Evolutionary conservation across 37 sponge, comb jelly and placozoan genomes (phyloP).

Genomic region (Aplysina aerophoba): DNA sequence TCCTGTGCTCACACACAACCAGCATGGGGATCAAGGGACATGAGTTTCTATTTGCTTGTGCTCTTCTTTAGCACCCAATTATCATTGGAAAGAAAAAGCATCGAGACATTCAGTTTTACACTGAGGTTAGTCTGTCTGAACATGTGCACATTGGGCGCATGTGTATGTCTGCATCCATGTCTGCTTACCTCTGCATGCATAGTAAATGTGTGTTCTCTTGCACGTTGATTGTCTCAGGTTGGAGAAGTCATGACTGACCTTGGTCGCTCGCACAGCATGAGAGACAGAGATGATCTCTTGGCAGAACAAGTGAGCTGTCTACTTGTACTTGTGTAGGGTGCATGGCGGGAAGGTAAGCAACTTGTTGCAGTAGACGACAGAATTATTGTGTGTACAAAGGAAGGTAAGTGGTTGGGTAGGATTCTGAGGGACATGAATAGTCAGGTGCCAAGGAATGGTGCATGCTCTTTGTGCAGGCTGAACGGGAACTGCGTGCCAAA

Average conservation of each 20-base stretch:
- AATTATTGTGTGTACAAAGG: too few relatives aligned
- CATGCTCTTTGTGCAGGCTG: constrained; percentile 51
- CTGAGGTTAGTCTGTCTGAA: constrained; percentile 59
- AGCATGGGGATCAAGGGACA: background rate
- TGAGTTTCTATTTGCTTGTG: background rate
- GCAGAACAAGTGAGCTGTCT: constrained; percentile 83
- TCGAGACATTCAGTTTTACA: constrained; percentile 93
- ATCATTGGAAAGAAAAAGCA: constrained; percentile 98
- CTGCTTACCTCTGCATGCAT: background rate
- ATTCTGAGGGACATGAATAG: too few relatives aligned
- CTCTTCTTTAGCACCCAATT: constrained; percentile 75
- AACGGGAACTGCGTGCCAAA: constrained; percentile 90
- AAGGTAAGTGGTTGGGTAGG: too few relatives aligned
- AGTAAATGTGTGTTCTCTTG: background rate
- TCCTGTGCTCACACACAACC: too few relatives aligned
- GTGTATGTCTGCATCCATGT: background rate
- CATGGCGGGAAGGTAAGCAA: too few relatives aligned
- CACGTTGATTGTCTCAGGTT: constrained; percentile 48
- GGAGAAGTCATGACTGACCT: constrained; percentile 98
- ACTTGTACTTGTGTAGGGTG: too few relatives aligned
- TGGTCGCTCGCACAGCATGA: constrained; percentile 92
- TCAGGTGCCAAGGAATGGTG: background rate
- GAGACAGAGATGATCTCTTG: constrained; percentile 95
- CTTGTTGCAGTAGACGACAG: too few relatives aligned
- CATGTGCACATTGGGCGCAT: background rate